A percentile compares a stretch with the other conserved stretches of the same genome.
Conservation (phyloP, 2,113 vertebrate genomes). For the Atrichornis clamosus region DNA sequence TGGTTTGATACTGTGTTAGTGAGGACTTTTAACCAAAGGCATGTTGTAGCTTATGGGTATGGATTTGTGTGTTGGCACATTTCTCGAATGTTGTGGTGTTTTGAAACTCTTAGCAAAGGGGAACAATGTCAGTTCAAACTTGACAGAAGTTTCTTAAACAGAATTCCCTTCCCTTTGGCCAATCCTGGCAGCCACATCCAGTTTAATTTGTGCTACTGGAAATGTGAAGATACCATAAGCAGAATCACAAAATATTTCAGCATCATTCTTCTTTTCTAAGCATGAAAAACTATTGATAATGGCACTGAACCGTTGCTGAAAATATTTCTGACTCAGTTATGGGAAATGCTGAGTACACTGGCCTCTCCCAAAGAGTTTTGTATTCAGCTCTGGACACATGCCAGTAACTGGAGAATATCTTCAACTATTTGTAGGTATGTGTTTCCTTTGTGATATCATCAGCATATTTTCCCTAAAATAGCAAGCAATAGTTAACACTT, state of each 20-base stretch:
- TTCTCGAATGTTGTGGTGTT: neutral
- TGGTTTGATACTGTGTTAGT: accelerated
- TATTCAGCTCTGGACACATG: neutral
- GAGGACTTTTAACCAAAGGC: neutral
- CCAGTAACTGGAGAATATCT: constrained; percentile 49
- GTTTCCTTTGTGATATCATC: constrained; percentile 67
- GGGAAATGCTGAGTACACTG: constrained; percentile 14
- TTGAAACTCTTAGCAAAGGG: neutral
- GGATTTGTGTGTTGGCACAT: neutral
- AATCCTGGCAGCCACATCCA: neutral
- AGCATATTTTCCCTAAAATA: constrained; percentile 46
- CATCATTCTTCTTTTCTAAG: neutral
- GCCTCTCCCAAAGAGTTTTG: constrained; percentile 39
- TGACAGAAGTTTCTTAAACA: neutral
- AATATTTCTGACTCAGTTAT: neutral
- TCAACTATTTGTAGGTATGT: constrained; percentile 40
- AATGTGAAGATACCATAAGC: neutral
- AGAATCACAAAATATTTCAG: neutral
- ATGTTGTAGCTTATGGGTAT: neutral
- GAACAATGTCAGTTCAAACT: neutral
- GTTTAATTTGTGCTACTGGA: neutral
- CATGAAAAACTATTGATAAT: neutral
- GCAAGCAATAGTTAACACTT: constrained; percentile 56
- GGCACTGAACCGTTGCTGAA: neutral
- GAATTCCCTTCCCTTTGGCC: neutral